Base-by-base conservation (phyloP, 2,888 invertebrate species). In the Aradus depressus region DNA sequence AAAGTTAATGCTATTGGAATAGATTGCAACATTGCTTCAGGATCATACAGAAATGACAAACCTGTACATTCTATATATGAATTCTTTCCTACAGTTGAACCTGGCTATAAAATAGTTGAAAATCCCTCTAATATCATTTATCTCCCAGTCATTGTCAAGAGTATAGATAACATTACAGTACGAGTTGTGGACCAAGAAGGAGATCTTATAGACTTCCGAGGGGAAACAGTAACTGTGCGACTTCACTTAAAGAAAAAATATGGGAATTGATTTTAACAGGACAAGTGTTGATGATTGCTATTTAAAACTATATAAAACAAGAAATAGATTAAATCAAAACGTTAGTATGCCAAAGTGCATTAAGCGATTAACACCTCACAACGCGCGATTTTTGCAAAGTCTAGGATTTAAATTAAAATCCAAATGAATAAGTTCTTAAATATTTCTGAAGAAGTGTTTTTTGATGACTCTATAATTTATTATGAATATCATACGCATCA, bases 1-100 rank as follows among this genome's bases (percentile, higher is more conserved):
- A 62, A 61, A 44, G 57, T 65, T 12, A 63, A 63, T 52, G 50
- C 53, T 2, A 50, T 64, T 31, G 50, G 60, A 37, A 53, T 64
- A 16, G 62, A 64, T 38, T 63, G 62, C 45, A 64, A 62, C 53
- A 60, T 64, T 8, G 61, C 58, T 1, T 43, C 53, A 4, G 51
- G 54, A 5, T 35, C 41, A 3, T 52, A 32, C 28, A 21, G n/a
- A 2, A 52, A 54, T 31, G 48, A 28, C 14, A 16, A 25, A 5
- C 31, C 22, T 3, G 23, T 45, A 5, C 54, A 51, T 37, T 28
- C 35, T 12, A 23, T 52, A 21, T 34, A 54, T 26, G 23, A 39
- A 10, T 54, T 51, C 37, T 52, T 26, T 14, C 45, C 51, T 10
- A 38, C 28, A 32, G 53, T 53, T 8, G 18, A 26, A 19, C 45